Percentiles rank a stretch among this genome's conserved stretches.
Conservation (phyloP, 2,113 vertebrate genomes). For the Pteropus alecto region DNA sequence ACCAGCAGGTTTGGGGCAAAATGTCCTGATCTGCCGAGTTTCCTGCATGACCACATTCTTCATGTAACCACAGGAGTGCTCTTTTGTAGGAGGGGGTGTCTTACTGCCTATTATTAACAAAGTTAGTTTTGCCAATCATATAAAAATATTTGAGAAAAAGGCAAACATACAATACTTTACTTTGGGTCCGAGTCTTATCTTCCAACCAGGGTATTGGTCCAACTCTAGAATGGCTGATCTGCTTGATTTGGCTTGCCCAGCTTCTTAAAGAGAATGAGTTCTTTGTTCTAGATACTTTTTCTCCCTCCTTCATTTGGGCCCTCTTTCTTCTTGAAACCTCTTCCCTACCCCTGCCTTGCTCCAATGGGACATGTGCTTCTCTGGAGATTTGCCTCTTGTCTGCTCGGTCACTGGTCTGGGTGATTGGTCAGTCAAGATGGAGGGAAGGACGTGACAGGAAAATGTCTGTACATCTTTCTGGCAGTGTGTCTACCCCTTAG, state of each 20-base stretch:
- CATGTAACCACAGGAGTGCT: background rate
- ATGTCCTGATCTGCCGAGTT: background rate
- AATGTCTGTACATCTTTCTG: background rate
- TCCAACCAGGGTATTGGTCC: background rate
- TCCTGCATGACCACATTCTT: background rate
- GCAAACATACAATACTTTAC: background rate
- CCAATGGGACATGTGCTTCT: background rate
- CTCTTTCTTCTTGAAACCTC: background rate
- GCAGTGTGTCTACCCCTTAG: background rate
- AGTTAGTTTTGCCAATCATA: background rate
- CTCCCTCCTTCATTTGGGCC: background rate
- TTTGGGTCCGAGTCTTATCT: background rate
- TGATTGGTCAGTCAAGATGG: background rate
- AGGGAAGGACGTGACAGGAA: background rate
- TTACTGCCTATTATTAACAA: background rate
- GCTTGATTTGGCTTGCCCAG: background rate
- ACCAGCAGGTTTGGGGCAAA: background rate
- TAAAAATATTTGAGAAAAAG: background rate
- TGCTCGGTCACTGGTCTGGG: background rate
- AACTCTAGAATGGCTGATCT: background rate
- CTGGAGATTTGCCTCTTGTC: background rate
- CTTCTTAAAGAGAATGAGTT: background rate
- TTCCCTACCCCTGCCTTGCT: accelerated
- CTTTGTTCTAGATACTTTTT: background rate
- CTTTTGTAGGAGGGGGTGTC: background rate